These are phyloP conservation scores for Mormyrus proboscirostris DNA, from an alignment of 2,797 vertebrate species.

Conservation along the genomic window DNA sequence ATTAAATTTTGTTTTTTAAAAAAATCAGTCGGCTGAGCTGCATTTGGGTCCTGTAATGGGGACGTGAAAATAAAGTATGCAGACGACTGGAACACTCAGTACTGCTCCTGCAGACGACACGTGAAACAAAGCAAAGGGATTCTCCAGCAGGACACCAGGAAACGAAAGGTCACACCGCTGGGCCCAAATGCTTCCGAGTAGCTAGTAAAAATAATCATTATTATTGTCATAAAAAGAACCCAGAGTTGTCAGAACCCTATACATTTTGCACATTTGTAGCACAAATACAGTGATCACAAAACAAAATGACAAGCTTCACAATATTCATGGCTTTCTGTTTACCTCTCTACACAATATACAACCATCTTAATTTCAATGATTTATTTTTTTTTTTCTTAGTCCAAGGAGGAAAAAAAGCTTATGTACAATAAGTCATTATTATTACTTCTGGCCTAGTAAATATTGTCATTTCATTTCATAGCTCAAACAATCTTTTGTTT, in stretches of 20 bases:
- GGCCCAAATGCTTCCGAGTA: slow-evolving; percentile 19
- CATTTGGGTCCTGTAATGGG: slow-evolving; percentile 1
- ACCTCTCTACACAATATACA: slow-evolving; percentile 80
- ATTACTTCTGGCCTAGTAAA: slow-evolving; percentile 57
- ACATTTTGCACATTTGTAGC: slow-evolving; percentile 59
- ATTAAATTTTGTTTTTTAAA: not conserved
- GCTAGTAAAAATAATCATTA: slow-evolving; percentile 34
- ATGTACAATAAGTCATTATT: slow-evolving; percentile 65
- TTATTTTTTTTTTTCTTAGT: slow-evolving; percentile 44
- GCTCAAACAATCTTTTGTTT: slow-evolving; percentile 29
- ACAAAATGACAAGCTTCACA: slow-evolving; percentile 85
- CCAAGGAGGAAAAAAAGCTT: slow-evolving; percentile 63
- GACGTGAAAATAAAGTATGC: not conserved
- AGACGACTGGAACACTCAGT: not conserved
- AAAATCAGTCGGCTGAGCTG: not conserved
- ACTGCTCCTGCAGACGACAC: not conserved
- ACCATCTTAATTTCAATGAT: slow-evolving; percentile 38
- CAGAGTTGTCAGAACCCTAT: slow-evolving; percentile 20
- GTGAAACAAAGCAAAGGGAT: not conserved
- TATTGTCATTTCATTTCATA: slow-evolving; percentile 32
- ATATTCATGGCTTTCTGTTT: slow-evolving; percentile 85
- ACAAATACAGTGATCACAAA: slow-evolving; percentile 72
- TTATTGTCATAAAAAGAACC: slow-evolving; percentile 2
- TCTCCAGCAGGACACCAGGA: slow-evolving; percentile 1
- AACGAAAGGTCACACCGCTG: not conserved